Percentiles rank a stretch among this genome's conserved stretches.
Evolutionary conservation across 2,797 vertebrate genomes (phyloP).

Genomic region (Orestias chungarensis): DNA sequence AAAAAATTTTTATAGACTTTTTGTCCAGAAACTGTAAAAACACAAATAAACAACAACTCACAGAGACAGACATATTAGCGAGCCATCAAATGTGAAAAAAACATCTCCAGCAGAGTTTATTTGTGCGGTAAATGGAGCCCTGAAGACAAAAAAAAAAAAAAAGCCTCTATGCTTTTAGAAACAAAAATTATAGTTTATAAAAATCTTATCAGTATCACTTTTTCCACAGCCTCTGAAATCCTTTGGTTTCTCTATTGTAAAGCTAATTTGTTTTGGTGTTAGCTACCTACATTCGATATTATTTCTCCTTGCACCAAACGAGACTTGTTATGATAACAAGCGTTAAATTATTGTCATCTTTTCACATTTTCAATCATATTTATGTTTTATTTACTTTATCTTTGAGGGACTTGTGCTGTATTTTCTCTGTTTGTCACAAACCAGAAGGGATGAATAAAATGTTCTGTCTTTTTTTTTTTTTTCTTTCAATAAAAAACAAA

Average conservation of each 20-base stretch:
- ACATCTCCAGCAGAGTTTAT: background rate
- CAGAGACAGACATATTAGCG: too few species aligned
- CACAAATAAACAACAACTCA: too few species aligned
- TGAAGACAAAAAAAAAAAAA: background rate
- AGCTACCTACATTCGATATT: background rate
- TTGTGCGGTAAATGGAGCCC: background rate
- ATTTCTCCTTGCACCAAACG: background rate
- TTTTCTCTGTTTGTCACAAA: slow-evolving; percentile 25
- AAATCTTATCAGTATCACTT: background rate
- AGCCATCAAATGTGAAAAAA: background rate
- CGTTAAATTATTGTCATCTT: slow-evolving; percentile 12
- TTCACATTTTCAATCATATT: slow-evolving; percentile 3
- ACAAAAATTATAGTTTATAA: background rate
- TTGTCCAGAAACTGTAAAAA: too few species aligned
- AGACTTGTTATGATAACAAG: background rate
- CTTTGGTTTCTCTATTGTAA: background rate
- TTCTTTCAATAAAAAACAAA: background rate
- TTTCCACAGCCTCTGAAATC: background rate
- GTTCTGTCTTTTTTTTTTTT: slow-evolving; percentile 19
- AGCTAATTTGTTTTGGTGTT: background rate
- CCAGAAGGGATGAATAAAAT: slow-evolving; percentile 19
- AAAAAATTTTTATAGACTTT: too few species aligned
- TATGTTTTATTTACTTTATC: slow-evolving; percentile 49
- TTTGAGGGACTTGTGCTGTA: slow-evolving; percentile 22
- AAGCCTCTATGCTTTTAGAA: background rate